Evolutionary conservation across 1,140 invertebrate genomes (phyloP).

Genomic region (Babylonia areolata): DNA sequence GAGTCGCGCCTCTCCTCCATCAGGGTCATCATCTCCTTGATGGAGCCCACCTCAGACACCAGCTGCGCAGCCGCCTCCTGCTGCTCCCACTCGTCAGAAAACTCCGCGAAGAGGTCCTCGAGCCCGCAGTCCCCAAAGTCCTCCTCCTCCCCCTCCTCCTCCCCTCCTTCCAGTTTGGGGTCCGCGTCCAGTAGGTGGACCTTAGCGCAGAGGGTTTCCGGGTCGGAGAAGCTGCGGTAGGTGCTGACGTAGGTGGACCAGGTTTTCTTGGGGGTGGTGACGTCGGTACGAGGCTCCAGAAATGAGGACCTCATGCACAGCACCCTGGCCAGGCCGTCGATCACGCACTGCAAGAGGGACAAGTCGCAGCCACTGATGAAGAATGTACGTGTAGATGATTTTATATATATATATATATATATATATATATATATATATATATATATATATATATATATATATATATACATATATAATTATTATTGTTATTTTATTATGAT

Average conservation of each 20-base stretch:
- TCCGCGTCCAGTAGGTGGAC: conserved; percentile 40
- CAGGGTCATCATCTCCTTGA: conserved; percentile 47
- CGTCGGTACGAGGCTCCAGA: conserved; percentile 41
- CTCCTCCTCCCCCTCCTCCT: conserved; percentile 9
- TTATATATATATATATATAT: neutral
- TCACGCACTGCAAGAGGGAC: conserved; percentile 54
- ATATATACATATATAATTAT: no score
- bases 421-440: neutral
- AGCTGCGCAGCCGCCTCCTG: conserved; percentile 26
- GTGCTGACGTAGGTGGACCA: conserved; percentile 51
- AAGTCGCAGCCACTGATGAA: no score
- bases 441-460: neutral
- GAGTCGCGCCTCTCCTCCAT: conserved; percentile 23
- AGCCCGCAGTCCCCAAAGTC: conserved; percentile 32
- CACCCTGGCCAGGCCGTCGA: conserved; percentile 56
- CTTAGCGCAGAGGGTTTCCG: conserved; percentile 42
- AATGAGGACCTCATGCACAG: conserved; percentile 52
- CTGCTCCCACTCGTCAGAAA: conserved; percentile 18
- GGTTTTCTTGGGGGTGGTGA: conserved; percentile 44
- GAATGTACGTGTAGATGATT: neutral
- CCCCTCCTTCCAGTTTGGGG: neutral
- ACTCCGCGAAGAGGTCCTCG: conserved; percentile 24
- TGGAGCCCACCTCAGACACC: conserved; percentile 37
- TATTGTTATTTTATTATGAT: no score
- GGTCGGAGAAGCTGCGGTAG: conserved; percentile 41